Percentiles rank a stretch among this genome's conserved stretches.
These are phyloP conservation scores for Athene cunicularia DNA, from an alignment of 2,113 vertebrate species.

Conservation along the genomic window DNA sequence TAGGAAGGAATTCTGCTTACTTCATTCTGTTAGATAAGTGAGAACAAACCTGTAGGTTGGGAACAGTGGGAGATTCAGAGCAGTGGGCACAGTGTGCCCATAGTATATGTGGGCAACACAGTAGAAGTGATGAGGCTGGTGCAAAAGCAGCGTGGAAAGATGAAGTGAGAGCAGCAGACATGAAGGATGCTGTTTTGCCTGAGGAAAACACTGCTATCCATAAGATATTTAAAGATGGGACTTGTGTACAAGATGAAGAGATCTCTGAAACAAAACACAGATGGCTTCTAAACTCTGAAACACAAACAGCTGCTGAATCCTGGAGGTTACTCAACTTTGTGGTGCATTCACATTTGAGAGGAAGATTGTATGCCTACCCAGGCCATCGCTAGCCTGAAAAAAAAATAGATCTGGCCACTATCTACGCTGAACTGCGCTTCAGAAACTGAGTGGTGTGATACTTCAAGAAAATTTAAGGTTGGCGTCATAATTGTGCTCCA, in stretches of 20 bases:
- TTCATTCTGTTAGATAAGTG: not conserved
- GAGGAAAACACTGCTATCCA: conserved; percentile 45
- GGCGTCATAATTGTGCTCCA: not conserved
- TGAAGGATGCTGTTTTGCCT: conserved; percentile 54
- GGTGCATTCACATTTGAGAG: not conserved
- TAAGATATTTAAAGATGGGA: conserved; percentile 58
- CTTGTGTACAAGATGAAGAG: conserved; percentile 67
- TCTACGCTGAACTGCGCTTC: not conserved
- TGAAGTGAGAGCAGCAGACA: conserved; percentile 15
- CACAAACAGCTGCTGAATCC: conserved; percentile 64
- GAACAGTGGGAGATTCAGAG: not conserved
- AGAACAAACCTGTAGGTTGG: not conserved
- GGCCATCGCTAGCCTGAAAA: not conserved
- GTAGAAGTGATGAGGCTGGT: not conserved
- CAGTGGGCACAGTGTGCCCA: not conserved
- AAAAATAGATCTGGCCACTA: not conserved
- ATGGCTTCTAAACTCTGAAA: conserved; percentile 60
- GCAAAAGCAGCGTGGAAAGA: not conserved
- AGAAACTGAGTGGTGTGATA: not conserved
- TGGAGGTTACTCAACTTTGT: conserved; percentile 57
- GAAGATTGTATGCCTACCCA: not conserved
- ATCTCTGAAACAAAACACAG: conserved; percentile 69
- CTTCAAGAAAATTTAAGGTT: not conserved
- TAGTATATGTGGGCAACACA: not conserved
- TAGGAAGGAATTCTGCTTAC: not conserved